These are phyloP conservation scores for Enoplosus armatus DNA, from an alignment of 2,797 vertebrate genomes.

Conservation along the genomic window DNA sequence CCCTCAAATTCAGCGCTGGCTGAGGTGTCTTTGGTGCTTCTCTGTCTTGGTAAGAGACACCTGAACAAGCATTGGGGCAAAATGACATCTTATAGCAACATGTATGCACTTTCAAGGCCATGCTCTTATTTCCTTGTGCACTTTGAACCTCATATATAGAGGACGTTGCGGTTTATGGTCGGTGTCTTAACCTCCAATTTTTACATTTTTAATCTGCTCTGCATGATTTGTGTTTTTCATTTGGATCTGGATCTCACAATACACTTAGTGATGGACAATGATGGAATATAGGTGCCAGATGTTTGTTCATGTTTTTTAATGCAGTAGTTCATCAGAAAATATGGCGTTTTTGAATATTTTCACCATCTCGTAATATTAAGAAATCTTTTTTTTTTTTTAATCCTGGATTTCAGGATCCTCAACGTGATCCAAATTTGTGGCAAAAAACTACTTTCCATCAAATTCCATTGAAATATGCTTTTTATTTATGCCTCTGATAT, in stretches of 20 bases:
- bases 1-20: constrained; percentile 85
- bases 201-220: background rate
- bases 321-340: background rate
- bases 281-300: background rate
- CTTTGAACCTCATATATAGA: constrained; percentile 8
- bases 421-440: background rate
- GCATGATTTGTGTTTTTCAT: background rate
- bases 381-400: background rate
- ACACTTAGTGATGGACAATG: background rate
- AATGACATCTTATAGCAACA: background rate
- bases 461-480: background rate
- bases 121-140: background rate
- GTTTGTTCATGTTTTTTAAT: background rate
- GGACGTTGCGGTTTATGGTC: background rate
- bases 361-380: background rate
- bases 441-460: background rate
- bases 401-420: background rate
- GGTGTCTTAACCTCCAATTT: background rate
- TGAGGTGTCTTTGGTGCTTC: constrained; percentile 92
- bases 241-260: background rate
- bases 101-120: background rate
- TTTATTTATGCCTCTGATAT: too few relatives aligned
- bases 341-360: background rate
- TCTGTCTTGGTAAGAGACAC: constrained; percentile 90
- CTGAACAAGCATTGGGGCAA: background rate